phyloP scores from a whole-genome alignment of 2,797 vertebrate genomes.

The Emydoidea blandingii region DNA sequence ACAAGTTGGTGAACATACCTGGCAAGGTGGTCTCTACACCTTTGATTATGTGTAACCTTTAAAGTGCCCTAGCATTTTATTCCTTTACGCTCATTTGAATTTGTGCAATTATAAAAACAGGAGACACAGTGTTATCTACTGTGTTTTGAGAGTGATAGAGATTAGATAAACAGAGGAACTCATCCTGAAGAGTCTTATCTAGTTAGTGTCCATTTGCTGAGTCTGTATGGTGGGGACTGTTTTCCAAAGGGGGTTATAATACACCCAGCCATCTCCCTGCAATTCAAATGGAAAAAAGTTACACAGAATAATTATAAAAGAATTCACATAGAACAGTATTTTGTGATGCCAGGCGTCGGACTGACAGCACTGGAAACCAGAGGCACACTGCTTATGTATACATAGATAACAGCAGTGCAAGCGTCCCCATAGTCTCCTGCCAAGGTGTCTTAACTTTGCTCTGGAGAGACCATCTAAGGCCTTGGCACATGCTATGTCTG shows the following conservation, averaged over 20 bases:
- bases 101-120: conserved; percentile 76
- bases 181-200: conserved; percentile 61
- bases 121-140: conserved; percentile 75
- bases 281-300: conserved; percentile 53
- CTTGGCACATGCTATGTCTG: not conserved
- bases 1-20: conserved; percentile 62
- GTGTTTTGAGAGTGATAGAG: conserved; percentile 66
- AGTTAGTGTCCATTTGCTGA: conserved; percentile 74
- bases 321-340: not conserved
- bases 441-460: not conserved
- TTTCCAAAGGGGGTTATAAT: conserved; percentile 96
- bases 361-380: not conserved
- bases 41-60: conserved; percentile 64
- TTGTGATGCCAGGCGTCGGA: not conserved
- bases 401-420: not conserved
- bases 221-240: conserved; percentile 57
- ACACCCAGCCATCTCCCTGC: conserved; percentile 96
- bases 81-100: conserved; percentile 74
- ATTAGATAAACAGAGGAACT: conserved; percentile 67
- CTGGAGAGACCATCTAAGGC: not conserved
- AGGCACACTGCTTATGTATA: not conserved
- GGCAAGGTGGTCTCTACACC: conserved; percentile 66
- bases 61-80: conserved; percentile 76
- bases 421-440: not conserved
- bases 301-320: not conserved